Evolutionary conservation across 1,140 invertebrate species (phyloP).

Genomic region (Hypsibius dujardini): DNA sequence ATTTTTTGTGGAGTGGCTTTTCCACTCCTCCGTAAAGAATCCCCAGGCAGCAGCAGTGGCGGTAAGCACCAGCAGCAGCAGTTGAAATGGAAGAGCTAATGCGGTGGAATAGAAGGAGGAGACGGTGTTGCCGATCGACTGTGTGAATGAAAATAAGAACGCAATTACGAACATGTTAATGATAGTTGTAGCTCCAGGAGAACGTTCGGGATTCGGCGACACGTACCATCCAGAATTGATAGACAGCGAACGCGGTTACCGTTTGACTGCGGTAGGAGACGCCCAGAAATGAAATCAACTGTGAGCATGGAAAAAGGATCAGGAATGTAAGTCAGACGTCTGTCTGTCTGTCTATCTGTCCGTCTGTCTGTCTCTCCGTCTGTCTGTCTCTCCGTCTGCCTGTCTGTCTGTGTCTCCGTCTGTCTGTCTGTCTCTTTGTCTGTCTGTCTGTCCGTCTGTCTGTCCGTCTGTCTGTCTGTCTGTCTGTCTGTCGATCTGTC

Average conservation of each 20-base stretch:
- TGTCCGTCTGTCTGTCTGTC: too few relatives aligned
- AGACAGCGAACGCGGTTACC: slow-evolving; percentile 77
- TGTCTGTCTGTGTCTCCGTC: neutral
- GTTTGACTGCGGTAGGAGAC: slow-evolving; percentile 64
- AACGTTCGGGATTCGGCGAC: slow-evolving; percentile 11
- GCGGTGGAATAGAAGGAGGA: slow-evolving; percentile 69
- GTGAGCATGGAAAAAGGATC: too few relatives aligned
- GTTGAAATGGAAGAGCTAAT: slow-evolving; percentile 55
- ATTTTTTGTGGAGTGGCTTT: neutral
- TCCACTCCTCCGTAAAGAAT: slow-evolving; percentile 61
- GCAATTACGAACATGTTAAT: slow-evolving; percentile 21
- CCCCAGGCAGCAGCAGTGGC: slow-evolving; percentile 54
- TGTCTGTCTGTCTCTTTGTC: neutral
- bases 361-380: too few relatives aligned
- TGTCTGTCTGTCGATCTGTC: too few relatives aligned
- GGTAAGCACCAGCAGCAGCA: slow-evolving; percentile 52
- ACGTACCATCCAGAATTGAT: slow-evolving; percentile 56
- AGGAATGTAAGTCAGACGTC: too few relatives aligned
- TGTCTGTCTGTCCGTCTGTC: neutral
- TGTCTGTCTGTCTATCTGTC: too few relatives aligned
- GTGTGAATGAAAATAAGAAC: slow-evolving; percentile 49
- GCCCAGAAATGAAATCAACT: slow-evolving; percentile 78
- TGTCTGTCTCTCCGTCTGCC: too few relatives aligned
- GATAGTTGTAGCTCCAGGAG: slow-evolving; percentile 15
- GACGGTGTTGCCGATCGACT: too few relatives aligned